Base-by-base conservation (phyloP, 2,888 invertebrate species). In the Callyntrura sp. region DNA sequence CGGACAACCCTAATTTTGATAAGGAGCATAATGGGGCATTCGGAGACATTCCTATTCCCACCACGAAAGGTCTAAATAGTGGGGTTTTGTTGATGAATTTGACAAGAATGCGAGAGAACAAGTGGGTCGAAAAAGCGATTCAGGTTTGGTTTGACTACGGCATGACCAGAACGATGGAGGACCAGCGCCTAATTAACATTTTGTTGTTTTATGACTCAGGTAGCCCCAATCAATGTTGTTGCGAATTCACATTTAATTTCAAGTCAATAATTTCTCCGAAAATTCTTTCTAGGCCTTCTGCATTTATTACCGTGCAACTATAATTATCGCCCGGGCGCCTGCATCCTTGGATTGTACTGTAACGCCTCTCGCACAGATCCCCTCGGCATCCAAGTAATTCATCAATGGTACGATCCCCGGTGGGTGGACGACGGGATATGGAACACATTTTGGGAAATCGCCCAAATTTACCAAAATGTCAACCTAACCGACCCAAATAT, bases 41-140 rank as follows among this genome's bases (percentile, higher is more conserved):
- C 14, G 57, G n/a, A 35, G 73, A 73, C n/a, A 60, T 73, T 60
- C 85, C 76, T 0, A 48, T 68, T n/a, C 60, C 76, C 6, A 4
- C 57, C 0, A 45, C 76, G 45, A 85, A 60, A 60, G 76, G 85
- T 1, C 0, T 87, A 14, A 87, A 87, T 17, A 17, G 11, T 43
- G 87, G 87, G 20, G 35, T 87, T 3, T 14, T 81, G 11, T 28
- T 81, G 0, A 87, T 87, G 87, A 70, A 87, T 43, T 51, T 87
- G 81, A 60, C 20, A 8, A 55, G 25, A 23, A 87, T 87, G 87
- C 45, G 82, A 25, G 55, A 81, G 12, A n/a, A 55, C 25, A 14
- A 57, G 0, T 87, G 81, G 81, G 60, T 14, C 6, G 4, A 48
- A 0, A 55, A 85, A n/a, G 4, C 28, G 14, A 0, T 55, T 1